Base-by-base conservation (phyloP, 1,140 invertebrate genomes). In the Diachasma alloeum region DNA sequence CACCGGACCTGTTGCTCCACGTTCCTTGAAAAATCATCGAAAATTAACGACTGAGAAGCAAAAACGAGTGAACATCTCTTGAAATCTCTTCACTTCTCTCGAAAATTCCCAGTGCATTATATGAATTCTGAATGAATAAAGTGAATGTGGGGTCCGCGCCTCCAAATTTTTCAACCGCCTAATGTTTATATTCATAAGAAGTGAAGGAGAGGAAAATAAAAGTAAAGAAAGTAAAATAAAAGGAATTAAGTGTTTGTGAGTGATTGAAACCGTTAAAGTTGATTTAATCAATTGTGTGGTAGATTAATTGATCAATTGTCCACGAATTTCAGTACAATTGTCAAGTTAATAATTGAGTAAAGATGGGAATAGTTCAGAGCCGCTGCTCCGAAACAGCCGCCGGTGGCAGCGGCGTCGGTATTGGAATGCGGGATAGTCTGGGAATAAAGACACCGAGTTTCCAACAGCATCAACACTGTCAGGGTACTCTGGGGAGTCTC, bases 281-380 rank as follows among this genome's bases (percentile, higher is more conserved):
- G 44, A 46, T 46, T 31, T 31, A 31, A 31, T 31, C 2, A 31
- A 3, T 31, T 2, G 31, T 31, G 31, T 31, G 2, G 6, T 6
- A 31, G 6, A 31, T 31, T 31, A 31, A 31, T 31, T 6, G 31
- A 6, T 31, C 31, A 31, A 6, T 46, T 46, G 11, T 46, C 2
- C 2, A n/a, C 44, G 10, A 46, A 11, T 71, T 71, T 42, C 10
- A 10, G 24, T 72, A 46, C 44, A 72, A 72, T 48, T 72, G 22
- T 5, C 44, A 46, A 72, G 26, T n/a, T 24, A 63, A 63, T n/a
- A 17, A 19, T 53, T 53, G 48, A 17, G 48, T 53, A 56, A 39
- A 59, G 77, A 90, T 89, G 88, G 88, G 87, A 36, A 85, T 89
- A 73, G 83, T 87, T 63, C 85, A 88, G 24, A 88, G 87, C 73